Percentiles rank a stretch among this genome's conserved stretches.
These are phyloP conservation scores for Ciconia boyciana DNA, from an alignment of 2,113 vertebrate genomes.

Conservation along the genomic window DNA sequence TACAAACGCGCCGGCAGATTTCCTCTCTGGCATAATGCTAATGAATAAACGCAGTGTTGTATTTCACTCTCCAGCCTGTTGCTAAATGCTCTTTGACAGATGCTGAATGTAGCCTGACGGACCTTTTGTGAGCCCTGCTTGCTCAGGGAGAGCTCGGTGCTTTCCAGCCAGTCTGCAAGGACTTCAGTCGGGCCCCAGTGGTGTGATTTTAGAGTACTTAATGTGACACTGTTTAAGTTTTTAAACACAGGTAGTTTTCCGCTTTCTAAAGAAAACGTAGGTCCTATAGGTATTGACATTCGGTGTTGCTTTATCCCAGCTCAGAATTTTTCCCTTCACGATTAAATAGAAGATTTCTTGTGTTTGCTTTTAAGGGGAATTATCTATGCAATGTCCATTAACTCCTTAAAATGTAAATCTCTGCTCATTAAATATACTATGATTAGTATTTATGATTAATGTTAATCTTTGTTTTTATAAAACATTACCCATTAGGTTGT, in stretches of 20 bases:
- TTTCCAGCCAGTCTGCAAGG: not conserved
- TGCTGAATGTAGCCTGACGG: not conserved
- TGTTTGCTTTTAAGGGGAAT: not conserved
- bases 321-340: not conserved
- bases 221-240: fast-evolving
- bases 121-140: not conserved
- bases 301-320: not conserved
- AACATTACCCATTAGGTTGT: not conserved
- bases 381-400: not conserved
- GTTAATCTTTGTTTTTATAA: not conserved
- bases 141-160: not conserved
- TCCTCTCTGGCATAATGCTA: not conserved
- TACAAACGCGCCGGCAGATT: not conserved
- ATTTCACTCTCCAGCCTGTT: not conserved
- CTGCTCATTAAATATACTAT: not conserved
- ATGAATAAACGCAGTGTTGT: not conserved
- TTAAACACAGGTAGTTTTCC: not conserved
- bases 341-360: not conserved
- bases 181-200: fast-evolving
- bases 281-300: not conserved
- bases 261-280: not conserved
- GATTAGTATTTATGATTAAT: not conserved
- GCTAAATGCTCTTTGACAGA: not conserved
- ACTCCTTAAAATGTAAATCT: not conserved
- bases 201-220: fast-evolving